Evolutionary conservation across 1,140 invertebrate species (phyloP).

Genomic region (Caenorhabditis tropicalis): DNA sequence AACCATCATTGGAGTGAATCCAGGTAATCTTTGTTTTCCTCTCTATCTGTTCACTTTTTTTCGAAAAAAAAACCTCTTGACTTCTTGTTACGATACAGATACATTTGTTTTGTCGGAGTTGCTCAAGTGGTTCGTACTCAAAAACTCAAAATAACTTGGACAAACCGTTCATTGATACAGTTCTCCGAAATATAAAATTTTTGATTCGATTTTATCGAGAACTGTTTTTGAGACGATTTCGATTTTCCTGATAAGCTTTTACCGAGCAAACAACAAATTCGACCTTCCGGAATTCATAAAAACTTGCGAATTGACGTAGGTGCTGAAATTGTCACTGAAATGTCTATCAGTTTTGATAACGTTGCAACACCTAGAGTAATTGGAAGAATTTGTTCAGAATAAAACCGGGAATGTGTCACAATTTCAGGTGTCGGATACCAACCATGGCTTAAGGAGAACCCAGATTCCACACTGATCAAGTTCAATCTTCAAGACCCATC

Average conservation of each 20-base stretch:
- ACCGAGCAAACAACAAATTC: slow-evolving; percentile 21
- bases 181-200: background rate
- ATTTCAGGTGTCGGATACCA: slow-evolving; percentile 71
- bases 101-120: background rate
- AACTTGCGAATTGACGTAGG: slow-evolving; percentile 39
- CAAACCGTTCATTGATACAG: background rate
- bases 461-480: slow-evolving; percentile 69
- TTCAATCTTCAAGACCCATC: slow-evolving; percentile 64
- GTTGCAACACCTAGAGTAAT: background rate
- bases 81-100: background rate
- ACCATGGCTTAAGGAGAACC: slow-evolving; percentile 69
- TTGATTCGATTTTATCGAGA: no score
- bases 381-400: background rate
- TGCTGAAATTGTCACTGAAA: slow-evolving; percentile 1
- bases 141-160: background rate
- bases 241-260: background rate
- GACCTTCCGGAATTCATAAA: slow-evolving; percentile 34
- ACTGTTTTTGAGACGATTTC: no score
- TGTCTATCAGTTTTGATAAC: background rate
- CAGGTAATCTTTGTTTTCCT: slow-evolving; percentile 59
- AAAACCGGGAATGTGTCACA: background rate
- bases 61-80: background rate
- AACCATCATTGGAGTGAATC: slow-evolving; percentile 71
- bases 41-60: background rate
- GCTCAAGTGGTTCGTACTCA: slow-evolving; percentile 8